Percentiles rank a stretch among this genome's conserved stretches.
phyloP scores from a whole-genome alignment of 2,797 vertebrate genomes.

The Adrianichthys oophorus region DNA sequence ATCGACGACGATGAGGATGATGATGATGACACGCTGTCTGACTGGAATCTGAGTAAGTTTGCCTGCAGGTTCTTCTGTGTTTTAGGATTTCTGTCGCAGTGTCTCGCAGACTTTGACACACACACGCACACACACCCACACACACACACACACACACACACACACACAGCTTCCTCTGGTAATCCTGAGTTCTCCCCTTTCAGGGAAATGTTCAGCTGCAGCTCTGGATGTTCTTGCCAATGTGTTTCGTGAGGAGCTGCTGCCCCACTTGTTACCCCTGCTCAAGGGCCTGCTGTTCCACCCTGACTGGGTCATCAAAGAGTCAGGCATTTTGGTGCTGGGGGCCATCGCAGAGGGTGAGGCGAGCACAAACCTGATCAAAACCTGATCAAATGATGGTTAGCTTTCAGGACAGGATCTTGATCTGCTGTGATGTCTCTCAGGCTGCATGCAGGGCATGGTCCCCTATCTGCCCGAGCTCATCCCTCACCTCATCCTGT shows the following conservation, averaged over 20 bases:
- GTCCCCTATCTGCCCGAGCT: conserved; percentile 91
- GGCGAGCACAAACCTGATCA: conserved; percentile 1
- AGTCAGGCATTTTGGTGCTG: conserved; percentile 91
- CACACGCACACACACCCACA: too few species aligned
- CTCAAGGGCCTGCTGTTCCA: conserved; percentile 93
- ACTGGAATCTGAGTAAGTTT: conserved; percentile 91
- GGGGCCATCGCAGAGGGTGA: conserved; percentile 91
- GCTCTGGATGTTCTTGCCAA: conserved; percentile 90
- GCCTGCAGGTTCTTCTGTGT: too few species aligned
- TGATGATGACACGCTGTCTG: conserved; percentile 87
- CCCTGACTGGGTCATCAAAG: conserved; percentile 94
- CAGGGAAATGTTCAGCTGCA: conserved; percentile 89
- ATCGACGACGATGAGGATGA: conserved; percentile 89
- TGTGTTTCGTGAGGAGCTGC: conserved; percentile 88
- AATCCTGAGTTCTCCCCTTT: background rate
- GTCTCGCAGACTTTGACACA: too few species aligned
- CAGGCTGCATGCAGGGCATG: conserved; percentile 97
- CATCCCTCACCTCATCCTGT: conserved; percentile 91
- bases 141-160: too few species aligned
- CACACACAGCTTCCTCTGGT: too few species aligned
- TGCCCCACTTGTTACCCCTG: conserved; percentile 88
- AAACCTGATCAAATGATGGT: too few species aligned
- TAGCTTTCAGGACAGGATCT: background rate
- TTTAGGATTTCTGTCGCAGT: too few species aligned
- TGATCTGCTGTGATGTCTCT: background rate